A percentile compares a stretch with the other conserved stretches of the same genome.
phyloP scores from a whole-genome alignment of 2,113 vertebrate species.

The Oxyruncus cristatus region DNA sequence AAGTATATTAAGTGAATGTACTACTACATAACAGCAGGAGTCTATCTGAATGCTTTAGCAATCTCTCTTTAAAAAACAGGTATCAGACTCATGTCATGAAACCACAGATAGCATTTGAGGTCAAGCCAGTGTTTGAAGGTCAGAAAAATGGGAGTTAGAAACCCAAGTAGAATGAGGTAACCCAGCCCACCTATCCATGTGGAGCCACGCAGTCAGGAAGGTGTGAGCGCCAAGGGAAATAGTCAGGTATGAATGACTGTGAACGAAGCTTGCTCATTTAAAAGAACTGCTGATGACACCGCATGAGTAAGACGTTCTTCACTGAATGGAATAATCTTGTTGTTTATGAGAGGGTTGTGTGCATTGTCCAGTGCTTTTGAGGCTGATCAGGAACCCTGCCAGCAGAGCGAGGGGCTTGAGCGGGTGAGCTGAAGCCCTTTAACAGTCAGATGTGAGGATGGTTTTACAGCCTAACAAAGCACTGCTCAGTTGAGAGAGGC shows the following conservation, averaged over 20 bases:
- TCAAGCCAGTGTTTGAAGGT: background rate
- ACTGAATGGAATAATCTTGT: background rate
- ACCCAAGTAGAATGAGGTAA: background rate
- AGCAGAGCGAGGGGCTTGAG: background rate
- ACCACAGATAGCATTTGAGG: background rate
- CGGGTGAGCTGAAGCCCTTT: background rate
- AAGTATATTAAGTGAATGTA: background rate
- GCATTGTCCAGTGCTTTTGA: rapidly evolving
- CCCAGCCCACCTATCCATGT: rapidly evolving
- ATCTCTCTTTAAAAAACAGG: background rate
- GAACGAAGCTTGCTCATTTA: background rate
- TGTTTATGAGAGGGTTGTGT: background rate
- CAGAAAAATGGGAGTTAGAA: background rate
- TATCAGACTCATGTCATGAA: background rate
- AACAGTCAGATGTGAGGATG: background rate
- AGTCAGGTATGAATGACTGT: background rate
- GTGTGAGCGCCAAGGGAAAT: rapidly evolving
- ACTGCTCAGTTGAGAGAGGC: background rate
- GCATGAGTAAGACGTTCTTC: background rate
- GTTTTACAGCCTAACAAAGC: background rate
- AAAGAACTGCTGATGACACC: background rate
- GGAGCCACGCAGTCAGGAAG: background rate
- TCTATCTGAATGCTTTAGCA: background rate
- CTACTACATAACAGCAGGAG: background rate
- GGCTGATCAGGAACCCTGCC: background rate